phyloP scores from a whole-genome alignment of 1,140 invertebrate species.

The Orchestia grillus region DNA sequence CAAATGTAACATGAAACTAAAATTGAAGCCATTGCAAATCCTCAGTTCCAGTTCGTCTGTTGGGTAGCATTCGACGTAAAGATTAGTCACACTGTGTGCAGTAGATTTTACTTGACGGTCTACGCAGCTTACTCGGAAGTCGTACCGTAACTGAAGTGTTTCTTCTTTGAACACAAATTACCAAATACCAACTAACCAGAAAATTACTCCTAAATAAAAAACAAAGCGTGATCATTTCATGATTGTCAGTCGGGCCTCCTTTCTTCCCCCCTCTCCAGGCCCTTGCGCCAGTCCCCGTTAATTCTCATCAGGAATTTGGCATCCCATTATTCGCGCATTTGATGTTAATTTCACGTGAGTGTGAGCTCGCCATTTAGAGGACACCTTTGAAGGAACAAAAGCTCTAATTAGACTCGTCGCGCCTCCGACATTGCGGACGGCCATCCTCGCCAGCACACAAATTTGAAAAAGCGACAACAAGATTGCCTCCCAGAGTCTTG shows the following conservation, averaged over 20 bases:
- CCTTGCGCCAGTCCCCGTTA: not conserved
- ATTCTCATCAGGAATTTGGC: slow-evolving; percentile 45
- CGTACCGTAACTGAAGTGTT: not conserved
- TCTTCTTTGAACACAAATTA: not conserved
- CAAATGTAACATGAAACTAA: too few relatives aligned
- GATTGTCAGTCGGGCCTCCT: not conserved
- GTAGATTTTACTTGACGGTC: not conserved
- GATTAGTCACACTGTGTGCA: not conserved
- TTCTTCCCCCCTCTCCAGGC: not conserved
- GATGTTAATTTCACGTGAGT: slow-evolving; percentile 42
- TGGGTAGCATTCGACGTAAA: too few relatives aligned
- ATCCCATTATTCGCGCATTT: slow-evolving; percentile 42
- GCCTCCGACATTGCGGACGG: not conserved
- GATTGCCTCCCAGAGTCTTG: not conserved
- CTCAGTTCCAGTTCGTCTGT: not conserved
- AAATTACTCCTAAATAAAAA: not conserved
- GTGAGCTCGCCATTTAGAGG: slow-evolving; percentile 17
- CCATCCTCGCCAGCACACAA: not conserved
- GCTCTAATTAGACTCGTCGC: not conserved
- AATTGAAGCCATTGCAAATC: not conserved
- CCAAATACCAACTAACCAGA: not conserved
- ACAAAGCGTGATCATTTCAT: not conserved
- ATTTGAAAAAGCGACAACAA: not conserved
- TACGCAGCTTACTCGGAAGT: not conserved
- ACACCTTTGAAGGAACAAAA: slow-evolving; percentile 53